Evolutionary conservation across 1,140 invertebrate species (phyloP).

Genomic region (Paraescarpia echinospica): DNA sequence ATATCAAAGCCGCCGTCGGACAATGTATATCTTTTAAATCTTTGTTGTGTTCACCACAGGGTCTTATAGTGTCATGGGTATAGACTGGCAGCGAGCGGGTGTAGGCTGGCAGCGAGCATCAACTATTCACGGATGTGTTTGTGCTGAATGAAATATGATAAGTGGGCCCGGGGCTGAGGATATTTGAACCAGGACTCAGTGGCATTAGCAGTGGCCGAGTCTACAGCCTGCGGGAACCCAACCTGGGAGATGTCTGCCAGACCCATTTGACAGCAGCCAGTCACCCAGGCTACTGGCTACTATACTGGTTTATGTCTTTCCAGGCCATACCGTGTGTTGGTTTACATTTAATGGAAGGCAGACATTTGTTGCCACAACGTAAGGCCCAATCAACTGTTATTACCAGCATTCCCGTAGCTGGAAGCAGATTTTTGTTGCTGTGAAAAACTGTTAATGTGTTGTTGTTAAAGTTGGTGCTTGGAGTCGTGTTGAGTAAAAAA

Average conservation of each 20-base stretch:
- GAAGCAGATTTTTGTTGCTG: not conserved
- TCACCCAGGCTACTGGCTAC: not conserved
- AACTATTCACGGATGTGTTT: not conserved
- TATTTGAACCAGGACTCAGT: not conserved
- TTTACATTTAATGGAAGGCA: not conserved
- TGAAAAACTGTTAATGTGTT: no score
- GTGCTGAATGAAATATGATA: not conserved
- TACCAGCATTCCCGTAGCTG: not conserved
- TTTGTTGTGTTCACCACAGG: not conserved
- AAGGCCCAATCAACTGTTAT: not conserved
- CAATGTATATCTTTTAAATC: constrained; percentile 6
- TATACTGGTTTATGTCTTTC: not conserved
- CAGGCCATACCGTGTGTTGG: not conserved
- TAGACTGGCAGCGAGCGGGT: not conserved
- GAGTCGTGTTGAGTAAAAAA: not conserved
- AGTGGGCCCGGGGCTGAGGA: not conserved
- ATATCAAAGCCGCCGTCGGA: not conserved
- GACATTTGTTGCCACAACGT: not conserved
- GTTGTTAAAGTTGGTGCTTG: no score
- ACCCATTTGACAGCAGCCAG: not conserved
- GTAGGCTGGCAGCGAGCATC: not conserved
- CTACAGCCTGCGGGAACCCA: not conserved
- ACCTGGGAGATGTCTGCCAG: not conserved
- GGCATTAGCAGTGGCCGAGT: not conserved
- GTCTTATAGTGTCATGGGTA: not conserved